phyloP scores from a whole-genome alignment of 1,140 invertebrate genomes.

The Acromyrmex heyeri region DNA sequence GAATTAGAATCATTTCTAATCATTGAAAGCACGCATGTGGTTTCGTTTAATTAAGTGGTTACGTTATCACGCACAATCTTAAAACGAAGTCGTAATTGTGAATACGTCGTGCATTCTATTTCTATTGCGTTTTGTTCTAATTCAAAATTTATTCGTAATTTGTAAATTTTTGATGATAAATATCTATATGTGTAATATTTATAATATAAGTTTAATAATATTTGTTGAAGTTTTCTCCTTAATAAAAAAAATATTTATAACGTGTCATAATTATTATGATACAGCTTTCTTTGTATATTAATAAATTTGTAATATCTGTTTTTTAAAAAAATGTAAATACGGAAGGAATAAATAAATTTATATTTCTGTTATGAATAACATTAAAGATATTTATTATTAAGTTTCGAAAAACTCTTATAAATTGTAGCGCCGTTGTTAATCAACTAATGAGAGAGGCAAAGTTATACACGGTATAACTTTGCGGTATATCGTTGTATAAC shows the following conservation, averaged over 20 bases:
- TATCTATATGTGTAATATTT: background rate
- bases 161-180: background rate
- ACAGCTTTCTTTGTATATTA: background rate
- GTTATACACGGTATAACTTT: background rate
- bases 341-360: background rate
- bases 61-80: background rate
- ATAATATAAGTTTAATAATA: background rate
- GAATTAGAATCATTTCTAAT: background rate
- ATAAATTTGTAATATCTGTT: background rate
- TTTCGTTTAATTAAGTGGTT: background rate
- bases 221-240: background rate
- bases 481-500: background rate
- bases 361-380: background rate
- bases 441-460: background rate
- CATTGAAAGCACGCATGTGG: background rate
- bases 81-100: background rate
- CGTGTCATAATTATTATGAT: background rate
- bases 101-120: background rate
- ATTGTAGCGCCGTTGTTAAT: background rate
- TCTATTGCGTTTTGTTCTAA: background rate
- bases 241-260: background rate
- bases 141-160: background rate
- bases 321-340: background rate
- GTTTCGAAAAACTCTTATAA: background rate
- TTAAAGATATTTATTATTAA: background rate